Conservation (phyloP, 2,888 invertebrate genomes). For the Drosophila mettleri region DNA sequence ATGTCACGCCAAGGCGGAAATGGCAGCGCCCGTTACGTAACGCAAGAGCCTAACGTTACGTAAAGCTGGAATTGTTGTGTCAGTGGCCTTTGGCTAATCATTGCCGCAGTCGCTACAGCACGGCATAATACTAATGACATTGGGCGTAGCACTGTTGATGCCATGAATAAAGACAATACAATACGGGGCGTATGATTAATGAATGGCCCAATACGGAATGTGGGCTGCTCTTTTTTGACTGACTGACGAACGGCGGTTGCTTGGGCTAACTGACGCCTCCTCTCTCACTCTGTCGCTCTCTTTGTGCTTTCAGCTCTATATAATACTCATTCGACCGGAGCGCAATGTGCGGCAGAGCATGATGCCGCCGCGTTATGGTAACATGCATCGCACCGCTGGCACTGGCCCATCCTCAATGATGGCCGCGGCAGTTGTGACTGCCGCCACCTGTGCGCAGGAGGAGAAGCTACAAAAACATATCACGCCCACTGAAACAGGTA, state of each 20-base stretch:
- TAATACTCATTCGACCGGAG: conserved; percentile 95
- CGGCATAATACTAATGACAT: conserved; percentile 56
- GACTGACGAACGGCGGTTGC: too few species aligned
- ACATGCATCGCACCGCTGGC: conserved; percentile 88
- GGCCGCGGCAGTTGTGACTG: conserved; percentile 89
- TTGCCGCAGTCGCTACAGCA: conserved; percentile 40
- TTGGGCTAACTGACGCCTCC: not conserved
- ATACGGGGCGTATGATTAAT: conserved; percentile 66
- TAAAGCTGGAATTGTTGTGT: conserved; percentile 50
- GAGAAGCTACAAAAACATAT: conserved; percentile 88
- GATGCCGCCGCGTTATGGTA: conserved; percentile 90
- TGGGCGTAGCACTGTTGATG: conserved; percentile 4
- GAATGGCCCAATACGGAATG: conserved; percentile 6
- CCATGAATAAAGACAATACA: not conserved
- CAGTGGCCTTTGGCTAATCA: conserved; percentile 57
- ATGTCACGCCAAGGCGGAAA: conserved; percentile 64
- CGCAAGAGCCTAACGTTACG: conserved; percentile 33
- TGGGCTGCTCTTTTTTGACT: too few species aligned
- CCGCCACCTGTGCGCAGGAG: conserved; percentile 89
- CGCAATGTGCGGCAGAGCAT: conserved; percentile 95
- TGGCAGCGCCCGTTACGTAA: conserved; percentile 35
- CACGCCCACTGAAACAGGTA: conserved; percentile 85
- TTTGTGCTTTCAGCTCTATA: conserved; percentile 89
- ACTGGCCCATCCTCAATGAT: conserved; percentile 89
- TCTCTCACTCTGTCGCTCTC: not conserved